Base-by-base conservation (phyloP, 2,797 vertebrate species). In the Cygnus olor region DNA sequence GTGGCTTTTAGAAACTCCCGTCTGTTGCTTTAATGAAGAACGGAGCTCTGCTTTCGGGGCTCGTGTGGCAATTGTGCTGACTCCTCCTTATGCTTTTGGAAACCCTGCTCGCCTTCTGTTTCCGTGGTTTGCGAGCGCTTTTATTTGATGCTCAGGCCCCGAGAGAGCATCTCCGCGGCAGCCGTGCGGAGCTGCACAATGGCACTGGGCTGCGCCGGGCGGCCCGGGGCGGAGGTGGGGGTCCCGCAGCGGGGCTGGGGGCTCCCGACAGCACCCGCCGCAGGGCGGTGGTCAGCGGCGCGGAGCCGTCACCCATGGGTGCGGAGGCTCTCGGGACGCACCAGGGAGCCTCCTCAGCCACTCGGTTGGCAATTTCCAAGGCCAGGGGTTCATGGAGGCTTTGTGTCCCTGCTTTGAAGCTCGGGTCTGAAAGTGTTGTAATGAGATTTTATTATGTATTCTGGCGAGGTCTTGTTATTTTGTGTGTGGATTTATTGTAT, bases 401-500 rank as follows among this genome's bases (percentile, higher is more conserved):
- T 94, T 94, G 95, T 96, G 94, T 90, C 90, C 66, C 66, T 1
- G n/a, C 96, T 97, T 97, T 97, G 96, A 97, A 97, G 94, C 91
- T 47, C 0, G 51, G 64, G 90, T 92, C 94, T 94, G 96, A 96
- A 96, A 97, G 93, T 97, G 95, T 97, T 91, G 96, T 97, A 97
- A 97, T 95, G 96, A 97, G 95, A 66, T 94, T 95, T 96, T 96
- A 95, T 95, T 57, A 95, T 96, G 96, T 81, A 93, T 96, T 90
- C 96, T 97, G 96, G 95, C 96, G 86, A 70, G 88, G 95, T 22
- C 94, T 79, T 73, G 91, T 94, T 95, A 96, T 96, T 96, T 88
- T 94, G 93, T 95, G 95, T 96, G 96, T 80, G 95, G 95, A 97
- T 96, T 97, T 97, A 97, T 97, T 95, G 96, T 96, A 87, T 94